Evolutionary conservation across 2,888 invertebrate species (phyloP).

Genomic region (Drosophila parthenogenetica): DNA sequence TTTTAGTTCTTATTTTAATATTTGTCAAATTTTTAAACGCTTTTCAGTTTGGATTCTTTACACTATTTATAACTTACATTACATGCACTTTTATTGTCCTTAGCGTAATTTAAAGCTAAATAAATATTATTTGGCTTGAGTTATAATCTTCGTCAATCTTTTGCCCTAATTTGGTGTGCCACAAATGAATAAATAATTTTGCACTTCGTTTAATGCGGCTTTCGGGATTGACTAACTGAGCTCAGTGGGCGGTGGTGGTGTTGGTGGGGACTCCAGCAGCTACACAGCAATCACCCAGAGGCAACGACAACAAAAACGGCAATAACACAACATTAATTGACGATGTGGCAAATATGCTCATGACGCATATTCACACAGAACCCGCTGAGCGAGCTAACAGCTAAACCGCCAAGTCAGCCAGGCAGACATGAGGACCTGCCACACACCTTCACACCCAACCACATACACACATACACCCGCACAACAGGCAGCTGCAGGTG

Average conservation of each 20-base stretch:
- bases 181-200: constrained; percentile 36
- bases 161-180: constrained; percentile 2
- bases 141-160: not conserved
- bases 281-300: constrained; percentile 15
- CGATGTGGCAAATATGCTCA: constrained; percentile 63
- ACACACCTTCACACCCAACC: constrained; percentile 37
- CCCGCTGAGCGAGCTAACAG: constrained; percentile 35
- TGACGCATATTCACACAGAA: constrained; percentile 43
- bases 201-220: constrained; percentile 32
- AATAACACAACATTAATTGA: constrained; percentile 58
- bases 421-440: constrained; percentile 49
- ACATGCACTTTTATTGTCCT: no score
- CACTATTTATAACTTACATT: no score
- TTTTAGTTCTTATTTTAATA: no score
- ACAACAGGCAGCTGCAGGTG: constrained; percentile 48
- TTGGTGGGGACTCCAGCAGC: not conserved
- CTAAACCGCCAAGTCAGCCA: constrained; percentile 61
- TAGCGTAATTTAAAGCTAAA: not conserved
- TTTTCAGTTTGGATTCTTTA: no score
- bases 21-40: no score
- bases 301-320: constrained; percentile 13
- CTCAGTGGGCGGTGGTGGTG: not conserved
- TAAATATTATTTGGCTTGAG: not conserved
- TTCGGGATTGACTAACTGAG: constrained; percentile 39
- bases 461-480: constrained; percentile 9